These are phyloP conservation scores for Enteromius argenteus DNA, from an alignment of 2,797 vertebrate species.

Conservation along the genomic window DNA sequence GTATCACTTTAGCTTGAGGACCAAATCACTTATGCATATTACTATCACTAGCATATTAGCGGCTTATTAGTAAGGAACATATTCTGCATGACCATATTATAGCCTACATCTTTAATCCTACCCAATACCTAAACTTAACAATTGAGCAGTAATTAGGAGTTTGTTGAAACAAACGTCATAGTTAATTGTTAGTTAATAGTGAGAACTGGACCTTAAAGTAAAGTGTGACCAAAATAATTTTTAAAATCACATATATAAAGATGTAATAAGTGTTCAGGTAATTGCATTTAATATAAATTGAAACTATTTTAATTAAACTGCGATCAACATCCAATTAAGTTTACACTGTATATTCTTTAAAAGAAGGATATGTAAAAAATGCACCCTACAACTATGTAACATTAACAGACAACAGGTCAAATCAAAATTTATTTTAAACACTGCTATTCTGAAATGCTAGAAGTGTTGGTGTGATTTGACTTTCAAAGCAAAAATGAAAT, in stretches of 20 bases:
- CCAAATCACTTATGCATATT: neutral
- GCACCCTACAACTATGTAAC: neutral
- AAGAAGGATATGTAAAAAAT: neutral
- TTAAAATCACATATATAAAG: neutral
- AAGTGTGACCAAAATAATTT: neutral
- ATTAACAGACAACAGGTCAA: neutral
- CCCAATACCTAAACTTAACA: neutral
- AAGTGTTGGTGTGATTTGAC: neutral
- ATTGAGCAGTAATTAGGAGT: neutral
- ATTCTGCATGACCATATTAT: neutral
- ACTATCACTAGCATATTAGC: neutral
- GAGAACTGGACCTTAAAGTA: neutral
- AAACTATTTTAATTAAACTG: neutral
- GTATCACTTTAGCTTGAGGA: neutral
- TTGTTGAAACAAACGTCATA: neutral
- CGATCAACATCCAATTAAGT: neutral
- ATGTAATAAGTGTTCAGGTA: neutral
- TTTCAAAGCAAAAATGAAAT: slow-evolving; percentile 23
- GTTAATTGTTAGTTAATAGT: neutral
- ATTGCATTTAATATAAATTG: neutral
- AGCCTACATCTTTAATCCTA: neutral
- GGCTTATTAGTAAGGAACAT: no score
- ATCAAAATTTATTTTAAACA: slow-evolving; percentile 1
- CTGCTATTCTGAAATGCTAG: neutral
- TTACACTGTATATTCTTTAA: neutral